Conservation (phyloP, 2,888 invertebrate genomes). For the Xylota sylvarum region DNA sequence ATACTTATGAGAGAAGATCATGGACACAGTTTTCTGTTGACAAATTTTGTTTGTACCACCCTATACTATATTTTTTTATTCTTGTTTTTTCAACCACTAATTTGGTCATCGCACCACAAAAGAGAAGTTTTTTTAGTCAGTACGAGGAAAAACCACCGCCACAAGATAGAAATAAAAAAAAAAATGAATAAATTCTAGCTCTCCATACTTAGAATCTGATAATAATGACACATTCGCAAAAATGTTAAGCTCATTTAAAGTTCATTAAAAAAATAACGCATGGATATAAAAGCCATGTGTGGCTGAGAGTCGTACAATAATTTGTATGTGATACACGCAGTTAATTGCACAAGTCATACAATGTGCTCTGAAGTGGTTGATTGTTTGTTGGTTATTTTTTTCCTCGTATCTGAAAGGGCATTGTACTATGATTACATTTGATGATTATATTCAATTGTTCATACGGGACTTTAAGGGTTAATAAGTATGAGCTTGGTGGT, state of each 20-base stretch:
- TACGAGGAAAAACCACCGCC: conserved; percentile 6
- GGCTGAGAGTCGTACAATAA: conserved; percentile 4
- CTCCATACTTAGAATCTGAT: conserved; percentile 8
- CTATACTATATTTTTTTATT: not conserved
- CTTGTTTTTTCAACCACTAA: not conserved
- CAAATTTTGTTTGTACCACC: not conserved
- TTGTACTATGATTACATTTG: conserved; percentile 48
- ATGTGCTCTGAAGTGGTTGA: conserved; percentile 20
- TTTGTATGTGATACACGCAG: conserved; percentile 43
- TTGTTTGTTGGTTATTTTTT: not conserved
- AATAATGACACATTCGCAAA: conserved; percentile 24
- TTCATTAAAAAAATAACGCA: conserved; percentile 33
- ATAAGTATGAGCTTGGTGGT: conserved; percentile 31
- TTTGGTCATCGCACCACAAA: not conserved
- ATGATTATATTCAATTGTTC: conserved; percentile 44
- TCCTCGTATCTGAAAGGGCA: conserved; percentile 24
- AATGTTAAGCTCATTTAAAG: conserved; percentile 25
- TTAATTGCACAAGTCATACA: conserved; percentile 47
- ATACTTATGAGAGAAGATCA: no score
- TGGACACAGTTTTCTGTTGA: no score
- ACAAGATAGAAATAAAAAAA: not conserved
- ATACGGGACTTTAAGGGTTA: conserved; percentile 33
- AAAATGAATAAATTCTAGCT: not conserved
- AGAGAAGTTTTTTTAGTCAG: not conserved
- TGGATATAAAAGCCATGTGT: conserved; percentile 9